phyloP scores from a whole-genome alignment of 2,888 invertebrate genomes.

The Eudasyphora cyanicolor region DNA sequence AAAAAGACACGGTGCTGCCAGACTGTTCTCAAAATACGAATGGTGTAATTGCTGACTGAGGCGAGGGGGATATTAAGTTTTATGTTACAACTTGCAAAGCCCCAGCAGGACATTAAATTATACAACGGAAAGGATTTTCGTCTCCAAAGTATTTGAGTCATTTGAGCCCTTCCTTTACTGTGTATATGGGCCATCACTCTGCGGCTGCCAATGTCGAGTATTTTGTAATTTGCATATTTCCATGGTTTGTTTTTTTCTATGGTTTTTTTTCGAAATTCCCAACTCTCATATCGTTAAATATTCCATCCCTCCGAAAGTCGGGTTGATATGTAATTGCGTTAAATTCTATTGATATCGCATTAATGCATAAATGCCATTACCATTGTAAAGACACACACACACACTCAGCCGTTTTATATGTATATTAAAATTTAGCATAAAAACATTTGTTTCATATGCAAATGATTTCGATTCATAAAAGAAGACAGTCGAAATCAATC shows the following conservation, averaged over 20 bases:
- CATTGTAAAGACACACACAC: too few relatives aligned
- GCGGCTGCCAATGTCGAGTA: background rate
- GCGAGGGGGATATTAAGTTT: slow-evolving; percentile 31
- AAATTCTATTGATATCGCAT: background rate
- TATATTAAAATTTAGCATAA: slow-evolving; percentile 8
- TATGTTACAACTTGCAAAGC: background rate
- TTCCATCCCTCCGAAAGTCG: background rate
- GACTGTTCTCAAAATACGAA: slow-evolving; percentile 53
- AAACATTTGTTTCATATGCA: slow-evolving; percentile 67
- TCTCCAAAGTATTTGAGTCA: slow-evolving; percentile 6
- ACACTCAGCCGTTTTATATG: too few relatives aligned
- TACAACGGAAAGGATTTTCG: slow-evolving; percentile 22
- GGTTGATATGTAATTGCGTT: background rate
- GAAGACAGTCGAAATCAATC: slow-evolving; percentile 19
- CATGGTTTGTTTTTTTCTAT: background rate
- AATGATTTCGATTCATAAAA: slow-evolving; percentile 57
- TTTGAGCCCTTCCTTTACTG: background rate
- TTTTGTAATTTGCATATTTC: slow-evolving; percentile 22
- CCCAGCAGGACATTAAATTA: slow-evolving; percentile 56
- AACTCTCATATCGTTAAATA: background rate
- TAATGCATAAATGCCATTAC: background rate
- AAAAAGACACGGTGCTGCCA: slow-evolving; percentile 70
- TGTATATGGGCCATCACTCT: background rate
- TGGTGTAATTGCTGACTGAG: background rate
- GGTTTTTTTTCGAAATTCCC: background rate